Evolutionary conservation across 2,797 vertebrate species (phyloP).

Genomic region (Pogoniulus pusillus): DNA sequence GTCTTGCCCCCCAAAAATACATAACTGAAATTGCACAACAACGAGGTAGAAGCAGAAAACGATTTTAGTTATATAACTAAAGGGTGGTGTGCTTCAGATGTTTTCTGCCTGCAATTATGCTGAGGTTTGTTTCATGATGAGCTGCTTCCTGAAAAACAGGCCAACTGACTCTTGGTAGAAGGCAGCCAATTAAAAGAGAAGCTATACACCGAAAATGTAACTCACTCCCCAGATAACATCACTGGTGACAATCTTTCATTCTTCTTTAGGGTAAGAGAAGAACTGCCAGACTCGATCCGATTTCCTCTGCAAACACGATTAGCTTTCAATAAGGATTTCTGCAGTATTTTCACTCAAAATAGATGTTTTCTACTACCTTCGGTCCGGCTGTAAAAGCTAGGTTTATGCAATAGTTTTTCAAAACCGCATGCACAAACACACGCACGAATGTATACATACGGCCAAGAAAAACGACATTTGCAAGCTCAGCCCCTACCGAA

Average conservation of each 20-base stretch:
- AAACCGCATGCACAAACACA: rapidly evolving
- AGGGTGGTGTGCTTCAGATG: not conserved
- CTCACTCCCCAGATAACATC: not conserved
- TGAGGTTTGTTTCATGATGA: not conserved
- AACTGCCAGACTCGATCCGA: not conserved
- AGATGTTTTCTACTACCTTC: not conserved
- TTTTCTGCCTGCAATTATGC: not conserved
- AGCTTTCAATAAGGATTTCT: not conserved
- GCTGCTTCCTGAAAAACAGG: slow-evolving; percentile 41
- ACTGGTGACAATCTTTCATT: too few species aligned
- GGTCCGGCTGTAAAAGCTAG: not conserved
- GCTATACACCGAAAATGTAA: not conserved
- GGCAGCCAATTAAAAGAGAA: not conserved
- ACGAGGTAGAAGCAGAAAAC: not conserved
- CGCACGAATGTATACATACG: rapidly evolving
- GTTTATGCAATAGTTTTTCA: not conserved
- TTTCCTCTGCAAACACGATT: not conserved
- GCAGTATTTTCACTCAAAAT: not conserved
- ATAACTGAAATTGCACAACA: not conserved
- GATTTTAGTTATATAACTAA: slow-evolving; percentile 38
- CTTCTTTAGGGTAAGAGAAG: not conserved
- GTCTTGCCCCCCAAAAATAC: not conserved
- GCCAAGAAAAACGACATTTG: rapidly evolving
- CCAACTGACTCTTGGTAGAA: not conserved
- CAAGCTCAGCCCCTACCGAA: not conserved